phyloP scores from a whole-genome alignment of 2,113 vertebrate genomes.

The Symphodus melops region DNA sequence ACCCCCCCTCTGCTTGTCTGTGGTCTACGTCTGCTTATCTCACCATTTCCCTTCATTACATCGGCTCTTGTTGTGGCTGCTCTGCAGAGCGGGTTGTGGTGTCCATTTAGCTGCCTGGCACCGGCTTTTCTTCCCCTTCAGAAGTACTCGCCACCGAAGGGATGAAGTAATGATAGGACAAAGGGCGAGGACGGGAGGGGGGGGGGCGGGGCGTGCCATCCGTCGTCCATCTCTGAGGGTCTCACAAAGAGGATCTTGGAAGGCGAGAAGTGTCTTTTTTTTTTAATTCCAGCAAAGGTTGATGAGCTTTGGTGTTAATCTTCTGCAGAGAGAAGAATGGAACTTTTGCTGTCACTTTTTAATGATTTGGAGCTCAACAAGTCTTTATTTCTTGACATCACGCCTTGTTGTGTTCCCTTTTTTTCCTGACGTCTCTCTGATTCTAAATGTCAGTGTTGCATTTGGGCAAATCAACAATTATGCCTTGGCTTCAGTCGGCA shows the following conservation, averaged over 20 bases:
- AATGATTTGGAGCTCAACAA: constrained; percentile 6
- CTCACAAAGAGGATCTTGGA: constrained; percentile 29
- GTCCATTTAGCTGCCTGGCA: constrained; percentile 67
- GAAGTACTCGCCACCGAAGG: constrained; percentile 60
- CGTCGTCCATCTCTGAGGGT: constrained; percentile 46
- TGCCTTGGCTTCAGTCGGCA: not conserved
- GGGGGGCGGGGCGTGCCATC: constrained; percentile 50
- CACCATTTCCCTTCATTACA: constrained; percentile 70
- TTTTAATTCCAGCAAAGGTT: constrained; percentile 23
- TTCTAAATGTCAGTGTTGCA: constrained; percentile 47
- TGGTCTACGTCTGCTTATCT: constrained; percentile 32
- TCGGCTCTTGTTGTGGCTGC: constrained; percentile 24
- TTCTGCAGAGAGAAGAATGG: constrained; percentile 19
- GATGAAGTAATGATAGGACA: constrained; percentile 70
- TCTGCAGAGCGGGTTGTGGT: constrained; percentile 67
- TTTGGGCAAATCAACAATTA: constrained; percentile 39
- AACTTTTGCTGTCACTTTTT: not conserved
- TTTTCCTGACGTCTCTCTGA: not conserved
- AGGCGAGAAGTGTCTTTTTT: not conserved
- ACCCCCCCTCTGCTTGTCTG: constrained; percentile 25
- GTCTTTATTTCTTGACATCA: not conserved
- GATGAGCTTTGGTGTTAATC: constrained; percentile 20
- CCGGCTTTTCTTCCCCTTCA: constrained; percentile 57
- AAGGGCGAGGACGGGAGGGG: constrained; percentile 34
- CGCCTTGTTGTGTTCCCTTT: not conserved